A percentile compares a stretch with the other conserved stretches of the same genome.
Conservation (phyloP, 2,113 vertebrate genomes). For the Danionella cerebrum region DNA sequence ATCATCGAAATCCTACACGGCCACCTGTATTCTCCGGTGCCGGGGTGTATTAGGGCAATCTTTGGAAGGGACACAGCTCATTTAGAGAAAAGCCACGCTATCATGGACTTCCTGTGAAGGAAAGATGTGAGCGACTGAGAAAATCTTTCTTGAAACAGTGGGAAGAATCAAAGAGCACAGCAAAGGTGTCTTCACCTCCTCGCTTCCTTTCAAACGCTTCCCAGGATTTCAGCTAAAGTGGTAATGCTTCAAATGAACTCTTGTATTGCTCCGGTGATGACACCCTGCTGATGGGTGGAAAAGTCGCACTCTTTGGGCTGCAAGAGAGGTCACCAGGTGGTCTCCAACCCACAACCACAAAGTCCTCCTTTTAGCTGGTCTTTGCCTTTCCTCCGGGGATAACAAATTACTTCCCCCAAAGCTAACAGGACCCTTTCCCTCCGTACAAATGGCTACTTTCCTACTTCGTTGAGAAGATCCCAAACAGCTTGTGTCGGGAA, state of each 20-base stretch:
- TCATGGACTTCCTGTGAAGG: background rate
- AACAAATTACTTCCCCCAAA: no score
- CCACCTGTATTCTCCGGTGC: background rate
- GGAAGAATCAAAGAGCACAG: background rate
- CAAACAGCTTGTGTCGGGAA: no score
- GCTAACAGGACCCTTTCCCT: no score
- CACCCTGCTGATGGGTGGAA: background rate
- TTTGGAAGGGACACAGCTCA: background rate
- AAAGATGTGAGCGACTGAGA: background rate
- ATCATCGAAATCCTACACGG: background rate
- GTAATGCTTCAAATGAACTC: background rate
- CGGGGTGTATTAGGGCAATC: background rate
- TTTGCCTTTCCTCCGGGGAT: no score
- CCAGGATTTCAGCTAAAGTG: no score
- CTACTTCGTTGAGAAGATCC: no score
- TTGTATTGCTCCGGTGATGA: background rate
- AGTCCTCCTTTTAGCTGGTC: no score
- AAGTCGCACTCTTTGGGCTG: no score
- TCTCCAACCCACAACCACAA: no score
- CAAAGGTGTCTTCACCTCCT: background rate
- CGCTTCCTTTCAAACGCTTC: background rate
- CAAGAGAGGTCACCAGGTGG: no score
- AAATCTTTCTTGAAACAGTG: constrained; percentile 12
- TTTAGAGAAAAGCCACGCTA: background rate
- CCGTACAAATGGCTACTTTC: no score